These are phyloP conservation scores for Abramis brama DNA, from an alignment of 2,113 vertebrate species.

Conservation along the genomic window DNA sequence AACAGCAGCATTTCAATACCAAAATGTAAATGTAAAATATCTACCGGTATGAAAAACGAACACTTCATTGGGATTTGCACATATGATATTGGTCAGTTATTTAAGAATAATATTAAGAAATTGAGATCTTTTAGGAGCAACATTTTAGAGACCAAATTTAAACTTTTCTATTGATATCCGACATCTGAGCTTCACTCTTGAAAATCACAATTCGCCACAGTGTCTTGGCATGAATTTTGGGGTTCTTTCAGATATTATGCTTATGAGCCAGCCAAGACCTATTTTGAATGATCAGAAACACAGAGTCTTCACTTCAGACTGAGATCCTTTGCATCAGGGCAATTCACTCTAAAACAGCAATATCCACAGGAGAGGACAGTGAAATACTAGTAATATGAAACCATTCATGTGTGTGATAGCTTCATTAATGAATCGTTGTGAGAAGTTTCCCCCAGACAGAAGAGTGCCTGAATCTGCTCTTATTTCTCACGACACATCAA, in stretches of 20 bases:
- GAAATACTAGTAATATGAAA: slow-evolving; percentile 49
- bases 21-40: too few relatives aligned
- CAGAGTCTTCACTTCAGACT: background rate
- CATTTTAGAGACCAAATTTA: background rate
- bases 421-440: slow-evolving; percentile 52
- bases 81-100: background rate
- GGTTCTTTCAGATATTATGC: background rate
- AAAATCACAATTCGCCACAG: background rate
- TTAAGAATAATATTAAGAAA: background rate
- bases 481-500: slow-evolving; percentile 45
- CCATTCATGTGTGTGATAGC: slow-evolving; percentile 48
- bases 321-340: slow-evolving; percentile 13
- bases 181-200: background rate
- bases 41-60: background rate
- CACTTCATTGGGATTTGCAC: background rate
- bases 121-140: background rate
- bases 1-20: background rate
- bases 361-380: slow-evolving; percentile 38
- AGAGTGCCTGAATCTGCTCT: slow-evolving; percentile 29
- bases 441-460: slow-evolving; percentile 38
- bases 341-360: slow-evolving; percentile 32
- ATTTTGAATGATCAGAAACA: slow-evolving; percentile 4
- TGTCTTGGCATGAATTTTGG: too few relatives aligned
- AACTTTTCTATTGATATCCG: background rate
- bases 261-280: background rate